Base-by-base conservation (phyloP, 2,113 vertebrate genomes). In the Xiphophorus maculatus region DNA sequence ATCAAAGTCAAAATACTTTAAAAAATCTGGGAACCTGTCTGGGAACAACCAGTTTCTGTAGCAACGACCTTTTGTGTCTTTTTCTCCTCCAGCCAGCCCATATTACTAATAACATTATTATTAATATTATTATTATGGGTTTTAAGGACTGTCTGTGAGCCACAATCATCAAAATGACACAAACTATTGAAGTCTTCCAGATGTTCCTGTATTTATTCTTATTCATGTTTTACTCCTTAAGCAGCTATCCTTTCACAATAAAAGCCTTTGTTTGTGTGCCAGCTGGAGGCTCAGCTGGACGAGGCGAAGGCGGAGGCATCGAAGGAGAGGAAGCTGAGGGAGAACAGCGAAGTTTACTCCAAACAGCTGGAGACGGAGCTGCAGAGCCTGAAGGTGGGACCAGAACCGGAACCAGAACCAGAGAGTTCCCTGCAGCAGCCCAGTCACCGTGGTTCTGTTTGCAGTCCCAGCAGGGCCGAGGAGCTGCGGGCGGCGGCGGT, bases 211-310 rank as follows among this genome's bases (percentile, higher is more conserved):
- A 15, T 42, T 9, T 35, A 35, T 35, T 35, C 15, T 14, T 42
- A 15, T 42, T 42, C 37, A 44, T 15, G 44, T 48, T 48, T 48
- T 17, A 1, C 17, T 48, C 44, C 17, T 48, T 17, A 6, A 44
- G 17, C 15, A 48, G 17, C 5, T 5, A 48, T 48, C 65, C 62
- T 63, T 79, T 83, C 66, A 84, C 1, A 82, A 78, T 80, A 87
- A 86, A 75, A 80, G 74, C 29, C 0, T 44, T 27, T 0, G 35
- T 35, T 77, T 66, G 22, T 69, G 14, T 66, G 0, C 28, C 86
- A 99, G 98, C 92, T 99, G 95, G 98, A 99, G 92, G 93, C 94
- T 14, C 95, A 95, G 88, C 95, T 99, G 64, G 97, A 99, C 74
- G 97, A 97, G 6, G 92, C 93, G 0, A 74, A 90, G 19, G 96